phyloP scores from a whole-genome alignment of 92 coral and sea anemone genomes.

The Phenganax marumi region DNA sequence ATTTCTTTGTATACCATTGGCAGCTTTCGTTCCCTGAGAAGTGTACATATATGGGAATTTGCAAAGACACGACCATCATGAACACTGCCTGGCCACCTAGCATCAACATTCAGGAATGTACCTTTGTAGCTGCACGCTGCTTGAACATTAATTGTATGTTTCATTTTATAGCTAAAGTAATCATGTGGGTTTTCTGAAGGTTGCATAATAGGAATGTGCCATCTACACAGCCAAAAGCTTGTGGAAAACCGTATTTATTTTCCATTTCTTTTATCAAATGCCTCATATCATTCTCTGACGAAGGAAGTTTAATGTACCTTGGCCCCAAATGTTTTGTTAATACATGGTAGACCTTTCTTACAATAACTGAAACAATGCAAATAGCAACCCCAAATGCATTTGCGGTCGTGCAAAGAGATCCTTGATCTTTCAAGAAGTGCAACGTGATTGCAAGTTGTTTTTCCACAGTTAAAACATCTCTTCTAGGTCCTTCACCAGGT shows the following conservation, averaged over 20 bases:
- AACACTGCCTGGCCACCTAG: slow-evolving; percentile 59
- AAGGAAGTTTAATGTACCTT: slow-evolving; percentile 54
- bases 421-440: slow-evolving; percentile 57
- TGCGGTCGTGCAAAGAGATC: slow-evolving; percentile 63
- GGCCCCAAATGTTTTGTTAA: slow-evolving; percentile 45
- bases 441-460: slow-evolving; percentile 62
- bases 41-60: slow-evolving; percentile 54
- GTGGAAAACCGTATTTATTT: slow-evolving; percentile 61
- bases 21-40: slow-evolving; percentile 49
- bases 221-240: slow-evolving; percentile 70
- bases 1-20: slow-evolving; percentile 56
- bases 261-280: slow-evolving; percentile 47
- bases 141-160: slow-evolving; percentile 63
- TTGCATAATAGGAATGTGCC: slow-evolving; percentile 68
- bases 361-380: slow-evolving; percentile 54
- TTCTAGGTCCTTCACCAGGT: slow-evolving; percentile 53
- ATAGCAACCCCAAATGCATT: slow-evolving; percentile 63
- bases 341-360: slow-evolving; percentile 51
- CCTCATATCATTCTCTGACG: slow-evolving; percentile 53
- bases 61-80: slow-evolving; percentile 65
- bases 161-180: slow-evolving; percentile 64
- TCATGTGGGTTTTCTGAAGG: slow-evolving; percentile 64
- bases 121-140: slow-evolving; percentile 65
- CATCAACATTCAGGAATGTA: slow-evolving; percentile 53
- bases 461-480: slow-evolving; percentile 54